Percentiles rank a stretch among this genome's conserved stretches.
phyloP scores from a whole-genome alignment of 2,888 invertebrate species.

The Acleris cristana region DNA sequence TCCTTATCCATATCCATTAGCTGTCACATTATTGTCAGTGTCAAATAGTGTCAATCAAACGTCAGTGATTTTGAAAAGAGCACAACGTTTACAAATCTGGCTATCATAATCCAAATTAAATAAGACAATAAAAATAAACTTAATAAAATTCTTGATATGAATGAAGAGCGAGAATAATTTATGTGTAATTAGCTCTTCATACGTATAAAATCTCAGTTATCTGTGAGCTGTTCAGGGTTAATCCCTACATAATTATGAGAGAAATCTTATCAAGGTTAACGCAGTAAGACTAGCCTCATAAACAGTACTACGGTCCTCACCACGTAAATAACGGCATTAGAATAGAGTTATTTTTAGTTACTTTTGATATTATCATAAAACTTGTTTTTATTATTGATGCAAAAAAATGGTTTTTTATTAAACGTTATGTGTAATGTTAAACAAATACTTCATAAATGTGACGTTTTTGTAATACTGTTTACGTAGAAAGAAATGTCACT shows the following conservation, averaged over 20 bases:
- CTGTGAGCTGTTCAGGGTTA: constrained; percentile 11
- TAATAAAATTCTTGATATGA: too few species aligned
- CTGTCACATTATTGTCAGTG: constrained; percentile 1
- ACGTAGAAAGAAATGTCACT: not conserved
- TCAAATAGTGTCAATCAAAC: constrained; percentile 8
- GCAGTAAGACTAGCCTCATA: not conserved
- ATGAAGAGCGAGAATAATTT: not conserved
- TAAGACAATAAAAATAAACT: too few species aligned
- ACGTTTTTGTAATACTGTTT: not conserved
- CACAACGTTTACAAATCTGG: constrained; percentile 14
- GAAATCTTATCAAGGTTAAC: not conserved
- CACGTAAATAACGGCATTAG: not conserved
- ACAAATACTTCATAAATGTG: not conserved
- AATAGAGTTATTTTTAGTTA: too few species aligned
- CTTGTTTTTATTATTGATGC: too few species aligned
- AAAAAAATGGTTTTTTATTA: too few species aligned
- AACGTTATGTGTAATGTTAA: too few species aligned
- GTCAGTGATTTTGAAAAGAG: constrained; percentile 17
- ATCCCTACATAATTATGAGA: not conserved
- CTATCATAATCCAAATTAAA: not conserved
- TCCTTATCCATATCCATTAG: constrained; percentile 6
- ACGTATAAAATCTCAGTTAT: too few species aligned
- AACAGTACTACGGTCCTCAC: not conserved
- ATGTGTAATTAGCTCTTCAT: too few species aligned
- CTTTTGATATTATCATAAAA: too few species aligned